phyloP scores from a whole-genome alignment of 2,888 invertebrate species.

The Cephus sareptanus region DNA sequence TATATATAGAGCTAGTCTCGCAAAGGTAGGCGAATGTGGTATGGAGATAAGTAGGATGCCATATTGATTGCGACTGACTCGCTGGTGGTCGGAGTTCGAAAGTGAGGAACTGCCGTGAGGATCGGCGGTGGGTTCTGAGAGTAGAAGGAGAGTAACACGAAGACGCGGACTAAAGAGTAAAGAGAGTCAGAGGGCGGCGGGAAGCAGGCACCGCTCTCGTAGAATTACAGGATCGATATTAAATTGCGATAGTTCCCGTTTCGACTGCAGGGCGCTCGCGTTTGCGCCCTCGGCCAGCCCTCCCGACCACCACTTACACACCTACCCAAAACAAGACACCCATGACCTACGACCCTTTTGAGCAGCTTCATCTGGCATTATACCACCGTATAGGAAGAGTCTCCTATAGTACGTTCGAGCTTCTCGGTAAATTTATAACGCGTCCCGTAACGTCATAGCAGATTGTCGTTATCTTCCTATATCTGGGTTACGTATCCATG shows the following conservation, averaged over 20 bases:
- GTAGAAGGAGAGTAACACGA: constrained; percentile 25
- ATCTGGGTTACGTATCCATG: constrained; percentile 18
- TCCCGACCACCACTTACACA: constrained; percentile 18
- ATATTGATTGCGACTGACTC: constrained; percentile 62
- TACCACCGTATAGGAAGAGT: too few species aligned
- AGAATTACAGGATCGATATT: constrained; percentile 64
- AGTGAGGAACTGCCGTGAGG: constrained; percentile 48
- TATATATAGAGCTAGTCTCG: too few species aligned
- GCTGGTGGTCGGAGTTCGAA: constrained; percentile 47
- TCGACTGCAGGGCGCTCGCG: constrained; percentile 56
- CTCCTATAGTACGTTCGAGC: too few species aligned
- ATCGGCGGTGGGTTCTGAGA: constrained; percentile 20
- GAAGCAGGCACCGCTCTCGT: constrained; percentile 43
- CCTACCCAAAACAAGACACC: constrained; percentile 23
- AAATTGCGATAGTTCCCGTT: constrained; percentile 62
- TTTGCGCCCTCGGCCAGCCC: constrained; percentile 27
- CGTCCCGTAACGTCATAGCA: constrained; percentile 37
- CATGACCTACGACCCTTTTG: constrained; percentile 17
- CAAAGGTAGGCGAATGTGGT: constrained; percentile 37
- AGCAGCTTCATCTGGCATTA: too few species aligned
- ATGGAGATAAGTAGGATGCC: constrained; percentile 61
- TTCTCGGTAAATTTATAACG: constrained; percentile 14
- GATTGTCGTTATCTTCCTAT: constrained; percentile 24
- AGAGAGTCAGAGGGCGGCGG: constrained; percentile 21
- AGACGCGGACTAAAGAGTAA: constrained; percentile 15